phyloP scores from a whole-genome alignment of 1,140 invertebrate genomes.

The Sarcophaga bullata region DNA sequence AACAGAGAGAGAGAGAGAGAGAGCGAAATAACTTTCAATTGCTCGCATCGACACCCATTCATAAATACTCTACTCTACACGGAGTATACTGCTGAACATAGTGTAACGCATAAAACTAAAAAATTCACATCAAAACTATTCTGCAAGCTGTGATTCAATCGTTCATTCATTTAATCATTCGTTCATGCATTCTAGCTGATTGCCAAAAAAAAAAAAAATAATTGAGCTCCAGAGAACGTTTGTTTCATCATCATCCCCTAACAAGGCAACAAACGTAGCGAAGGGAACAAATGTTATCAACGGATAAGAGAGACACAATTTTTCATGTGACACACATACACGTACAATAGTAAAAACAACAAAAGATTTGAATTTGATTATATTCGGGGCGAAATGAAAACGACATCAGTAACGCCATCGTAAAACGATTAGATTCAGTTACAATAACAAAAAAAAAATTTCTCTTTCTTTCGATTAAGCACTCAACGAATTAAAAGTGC shows the following conservation, averaged over 20 bases:
- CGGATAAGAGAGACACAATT: slow-evolving; percentile 23
- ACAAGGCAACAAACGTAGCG: neutral
- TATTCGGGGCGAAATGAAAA: neutral
- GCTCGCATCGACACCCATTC: neutral
- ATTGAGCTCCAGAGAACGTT: too few species aligned
- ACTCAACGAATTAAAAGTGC: too few species aligned
- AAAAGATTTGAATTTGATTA: neutral
- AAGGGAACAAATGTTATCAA: neutral
- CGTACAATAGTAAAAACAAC: neutral
- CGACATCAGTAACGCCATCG: slow-evolving; percentile 20
- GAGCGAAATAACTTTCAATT: too few species aligned
- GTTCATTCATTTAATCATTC: neutral
- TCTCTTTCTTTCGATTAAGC: too few species aligned
- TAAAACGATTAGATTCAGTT: slow-evolving; percentile 26
- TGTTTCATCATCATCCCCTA: neutral
- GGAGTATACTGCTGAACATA: neutral
- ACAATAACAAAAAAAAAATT: neutral
- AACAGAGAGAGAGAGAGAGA: too few species aligned
- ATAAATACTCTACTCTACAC: neutral
- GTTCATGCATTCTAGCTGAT: too few species aligned
- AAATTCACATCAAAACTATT: neutral
- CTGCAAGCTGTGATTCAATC: slow-evolving; percentile 7
- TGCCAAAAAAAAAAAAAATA: too few species aligned
- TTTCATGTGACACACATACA: neutral
- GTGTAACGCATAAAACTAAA: neutral